Percentiles rank a stretch among this genome's conserved stretches.
These are phyloP conservation scores for Neolamprologus cancellatus DNA, from an alignment of 2,113 vertebrate species.

Conservation along the genomic window DNA sequence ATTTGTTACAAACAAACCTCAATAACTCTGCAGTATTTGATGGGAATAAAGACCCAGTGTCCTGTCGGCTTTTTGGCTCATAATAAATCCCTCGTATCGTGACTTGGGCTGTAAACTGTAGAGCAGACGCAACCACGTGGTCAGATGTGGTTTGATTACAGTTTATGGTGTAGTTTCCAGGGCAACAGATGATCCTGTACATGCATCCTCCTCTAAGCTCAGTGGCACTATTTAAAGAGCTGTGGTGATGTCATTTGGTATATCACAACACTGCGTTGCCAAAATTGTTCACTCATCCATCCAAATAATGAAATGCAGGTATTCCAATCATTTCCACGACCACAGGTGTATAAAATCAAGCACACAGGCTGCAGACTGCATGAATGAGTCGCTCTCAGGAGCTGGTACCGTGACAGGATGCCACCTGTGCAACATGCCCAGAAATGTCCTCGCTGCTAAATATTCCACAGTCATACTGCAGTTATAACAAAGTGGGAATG, in stretches of 20 bases:
- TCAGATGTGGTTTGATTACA: background rate
- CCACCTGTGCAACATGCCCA: background rate
- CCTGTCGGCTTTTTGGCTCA: fast-evolving
- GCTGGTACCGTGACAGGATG: background rate
- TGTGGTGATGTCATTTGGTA: background rate
- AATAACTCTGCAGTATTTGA: background rate
- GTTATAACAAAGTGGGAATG: background rate
- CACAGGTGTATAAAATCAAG: background rate
- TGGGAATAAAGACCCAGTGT: background rate
- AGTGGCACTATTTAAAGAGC: background rate
- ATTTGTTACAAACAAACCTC: background rate
- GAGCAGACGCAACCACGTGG: fast-evolving
- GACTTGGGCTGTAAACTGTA: background rate
- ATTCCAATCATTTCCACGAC: fast-evolving
- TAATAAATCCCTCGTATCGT: background rate
- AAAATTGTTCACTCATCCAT: background rate
- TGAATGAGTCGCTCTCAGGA: background rate
- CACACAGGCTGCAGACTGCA: background rate
- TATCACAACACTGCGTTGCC: background rate
- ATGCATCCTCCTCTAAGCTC: fast-evolving
- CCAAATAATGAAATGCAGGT: background rate
- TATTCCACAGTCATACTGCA: background rate
- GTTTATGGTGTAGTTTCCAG: background rate
- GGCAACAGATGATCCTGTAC: background rate
- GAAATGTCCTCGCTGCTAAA: fast-evolving